phyloP scores from a whole-genome alignment of 2,113 vertebrate species.

The Microtus ochrogaster region DNA sequence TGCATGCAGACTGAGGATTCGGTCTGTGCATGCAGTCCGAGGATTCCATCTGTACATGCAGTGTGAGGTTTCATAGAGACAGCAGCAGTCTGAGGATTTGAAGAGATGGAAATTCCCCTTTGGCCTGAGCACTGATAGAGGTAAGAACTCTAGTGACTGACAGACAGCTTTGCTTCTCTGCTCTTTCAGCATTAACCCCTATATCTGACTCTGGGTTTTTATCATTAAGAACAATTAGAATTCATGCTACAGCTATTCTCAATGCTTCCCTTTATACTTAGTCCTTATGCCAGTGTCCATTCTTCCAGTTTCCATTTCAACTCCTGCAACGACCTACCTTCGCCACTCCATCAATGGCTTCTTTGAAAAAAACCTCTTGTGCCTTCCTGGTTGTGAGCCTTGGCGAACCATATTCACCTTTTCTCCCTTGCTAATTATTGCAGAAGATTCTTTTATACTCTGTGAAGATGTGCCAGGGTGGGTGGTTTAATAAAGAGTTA shows the following conservation, averaged over 20 bases:
- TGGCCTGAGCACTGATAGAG: too few relatives aligned
- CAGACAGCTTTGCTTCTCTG: too few relatives aligned
- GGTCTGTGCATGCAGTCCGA: too few relatives aligned
- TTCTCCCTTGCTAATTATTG: background rate
- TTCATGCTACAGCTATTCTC: background rate
- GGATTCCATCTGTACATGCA: too few relatives aligned
- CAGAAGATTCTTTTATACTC: background rate
- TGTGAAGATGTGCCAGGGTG: background rate
- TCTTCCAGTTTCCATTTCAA: background rate
- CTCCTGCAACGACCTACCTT: background rate
- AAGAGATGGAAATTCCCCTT: too few relatives aligned
- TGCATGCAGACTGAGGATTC: too few relatives aligned
- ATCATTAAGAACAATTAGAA: too few relatives aligned
- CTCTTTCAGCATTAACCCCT: too few relatives aligned
- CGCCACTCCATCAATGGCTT: background rate
- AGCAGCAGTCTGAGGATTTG: too few relatives aligned
- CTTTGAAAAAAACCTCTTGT: background rate
- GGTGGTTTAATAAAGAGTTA: background rate
- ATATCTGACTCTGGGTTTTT: too few relatives aligned
- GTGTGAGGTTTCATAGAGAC: too few relatives aligned
- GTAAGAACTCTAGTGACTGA: too few relatives aligned
- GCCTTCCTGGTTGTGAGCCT: background rate
- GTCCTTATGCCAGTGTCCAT: background rate
- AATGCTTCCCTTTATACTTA: background rate
- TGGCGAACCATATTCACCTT: background rate